A percentile compares a stretch with the other conserved stretches of the same genome.
These are phyloP conservation scores for Hiodon alosoides DNA, from an alignment of 2,113 vertebrate species.

Conservation along the genomic window DNA sequence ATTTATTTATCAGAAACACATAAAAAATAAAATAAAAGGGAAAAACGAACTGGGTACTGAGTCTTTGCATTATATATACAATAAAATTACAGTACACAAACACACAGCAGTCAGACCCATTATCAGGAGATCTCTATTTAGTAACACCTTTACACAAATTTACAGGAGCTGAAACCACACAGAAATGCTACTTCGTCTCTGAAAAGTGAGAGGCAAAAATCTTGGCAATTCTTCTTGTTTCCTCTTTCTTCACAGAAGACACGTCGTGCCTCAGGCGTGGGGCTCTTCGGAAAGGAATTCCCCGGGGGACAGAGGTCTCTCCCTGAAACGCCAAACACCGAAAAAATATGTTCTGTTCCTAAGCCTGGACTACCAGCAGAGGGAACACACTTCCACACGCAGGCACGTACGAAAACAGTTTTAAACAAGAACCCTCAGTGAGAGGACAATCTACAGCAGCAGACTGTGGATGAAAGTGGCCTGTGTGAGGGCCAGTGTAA, in stretches of 20 bases:
- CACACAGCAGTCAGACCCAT: neutral
- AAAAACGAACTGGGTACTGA: constrained; percentile 9
- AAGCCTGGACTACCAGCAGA: too few relatives aligned
- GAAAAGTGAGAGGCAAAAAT: constrained; percentile 78
- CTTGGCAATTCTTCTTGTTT: constrained; percentile 75
- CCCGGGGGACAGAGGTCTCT: neutral
- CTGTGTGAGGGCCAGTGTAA: too few relatives aligned
- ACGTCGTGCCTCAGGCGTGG: constrained; percentile 48
- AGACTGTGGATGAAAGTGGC: too few relatives aligned
- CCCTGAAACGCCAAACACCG: constrained; percentile 36
- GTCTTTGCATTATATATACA: constrained; percentile 9
- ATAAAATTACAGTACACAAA: neutral
- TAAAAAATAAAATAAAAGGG: neutral
- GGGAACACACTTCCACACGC: too few relatives aligned
- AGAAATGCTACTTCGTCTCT: constrained; percentile 43
- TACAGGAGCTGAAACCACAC: neutral
- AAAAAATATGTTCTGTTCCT: too few relatives aligned
- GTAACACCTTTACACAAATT: too few relatives aligned
- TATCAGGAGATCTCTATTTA: too few relatives aligned
- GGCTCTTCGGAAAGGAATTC: constrained; percentile 35
- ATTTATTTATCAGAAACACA: constrained; percentile 12
- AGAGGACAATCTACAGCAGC: too few relatives aligned
- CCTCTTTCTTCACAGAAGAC: constrained; percentile 56
- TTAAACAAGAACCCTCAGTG: too few relatives aligned
- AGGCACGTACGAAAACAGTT: too few relatives aligned